Evolutionary conservation across 2,888 invertebrate species (phyloP), one percentile per base, ranked within the genome.

Genomic region (Psylliodes chrysocephalus): DNA sequence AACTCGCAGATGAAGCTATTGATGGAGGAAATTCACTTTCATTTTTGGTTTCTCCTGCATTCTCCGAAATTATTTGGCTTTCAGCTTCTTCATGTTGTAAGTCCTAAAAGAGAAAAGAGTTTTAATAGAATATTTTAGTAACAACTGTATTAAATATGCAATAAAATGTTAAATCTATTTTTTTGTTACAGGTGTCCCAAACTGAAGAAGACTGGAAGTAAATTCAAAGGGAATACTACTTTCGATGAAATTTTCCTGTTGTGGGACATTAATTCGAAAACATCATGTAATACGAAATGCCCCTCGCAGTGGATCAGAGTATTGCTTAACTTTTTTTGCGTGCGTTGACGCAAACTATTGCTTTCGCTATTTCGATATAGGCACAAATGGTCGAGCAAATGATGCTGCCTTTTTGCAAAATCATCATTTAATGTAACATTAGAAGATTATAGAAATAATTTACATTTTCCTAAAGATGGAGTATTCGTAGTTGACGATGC

Each of bases 21-120:
- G 18, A 15, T 12, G 35, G 25, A 35, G 38, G 53, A 38, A 83
- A 85, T 40, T 15, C 14, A 40, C 15, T 40, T 40, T 40, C 40
- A 3, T 7, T 15, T 40, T 12, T 5, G 12, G 40, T n/a, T n/a
- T n/a, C n/a, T n/a, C n/a, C n/a, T n/a, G n/a, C 14, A 12, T 35
- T 14, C 5, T 10, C 35, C 3, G 7, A 4, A 35, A 12, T 35
- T 35, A 14, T 8, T n/a, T n/a, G n/a, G n/a, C n/a, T 40, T 40
- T 40, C 40, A 40, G 12, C 40, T 15, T 40, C 40, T 6, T 40
- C 40, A 40, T 40, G 17, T 15, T 25, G 25, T 25, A 15, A 40
- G 17, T 40, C 17, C 40, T 40, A 14, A 40, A 40, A 14, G 40
- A 40, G 40, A 12, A 40, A 15, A 15, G 15, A 40, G 17, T 15